phyloP scores from a whole-genome alignment of 2,888 invertebrate genomes.

The Agelastica alni region DNA sequence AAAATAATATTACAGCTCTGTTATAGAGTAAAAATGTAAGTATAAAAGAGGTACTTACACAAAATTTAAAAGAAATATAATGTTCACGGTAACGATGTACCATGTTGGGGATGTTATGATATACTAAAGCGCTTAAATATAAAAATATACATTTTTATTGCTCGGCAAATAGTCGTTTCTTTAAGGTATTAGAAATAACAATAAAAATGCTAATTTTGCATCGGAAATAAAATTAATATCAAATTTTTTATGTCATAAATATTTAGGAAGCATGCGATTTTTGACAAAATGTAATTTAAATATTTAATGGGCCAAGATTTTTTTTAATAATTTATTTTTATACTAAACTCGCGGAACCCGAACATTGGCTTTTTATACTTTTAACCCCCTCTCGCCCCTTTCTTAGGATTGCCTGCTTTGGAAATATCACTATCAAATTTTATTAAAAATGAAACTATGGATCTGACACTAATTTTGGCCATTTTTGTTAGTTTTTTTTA shows the following conservation, averaged over 20 bases:
- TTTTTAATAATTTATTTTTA: no score
- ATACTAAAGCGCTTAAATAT: constrained; percentile 14
- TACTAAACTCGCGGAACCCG: no score
- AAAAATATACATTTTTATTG: constrained; percentile 22
- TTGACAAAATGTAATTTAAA: no score
- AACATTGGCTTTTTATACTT: no score
- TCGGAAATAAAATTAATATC: constrained; percentile 19
- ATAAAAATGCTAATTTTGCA: constrained; percentile 24
- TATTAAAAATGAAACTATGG: no score
- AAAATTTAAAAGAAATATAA: constrained; percentile 20
- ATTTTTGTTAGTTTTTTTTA: no score
- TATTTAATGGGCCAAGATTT: no score
- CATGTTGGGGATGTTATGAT: constrained; percentile 17
- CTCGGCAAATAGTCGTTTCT: constrained; percentile 3
- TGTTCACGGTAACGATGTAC: constrained; percentile 11
- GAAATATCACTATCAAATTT: no score
- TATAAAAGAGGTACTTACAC: constrained; percentile 1
- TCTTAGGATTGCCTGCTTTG: no score
- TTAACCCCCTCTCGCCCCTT: no score
- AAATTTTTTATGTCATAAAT: constrained; percentile 16
- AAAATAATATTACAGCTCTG: not conserved
- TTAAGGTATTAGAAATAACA: constrained; percentile 8
- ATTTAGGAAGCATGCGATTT: no score
- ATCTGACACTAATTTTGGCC: no score
- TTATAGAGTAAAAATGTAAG: not conserved